These are phyloP conservation scores for Clivina fossor DNA, from an alignment of 2,888 invertebrate species.

Conservation along the genomic window DNA sequence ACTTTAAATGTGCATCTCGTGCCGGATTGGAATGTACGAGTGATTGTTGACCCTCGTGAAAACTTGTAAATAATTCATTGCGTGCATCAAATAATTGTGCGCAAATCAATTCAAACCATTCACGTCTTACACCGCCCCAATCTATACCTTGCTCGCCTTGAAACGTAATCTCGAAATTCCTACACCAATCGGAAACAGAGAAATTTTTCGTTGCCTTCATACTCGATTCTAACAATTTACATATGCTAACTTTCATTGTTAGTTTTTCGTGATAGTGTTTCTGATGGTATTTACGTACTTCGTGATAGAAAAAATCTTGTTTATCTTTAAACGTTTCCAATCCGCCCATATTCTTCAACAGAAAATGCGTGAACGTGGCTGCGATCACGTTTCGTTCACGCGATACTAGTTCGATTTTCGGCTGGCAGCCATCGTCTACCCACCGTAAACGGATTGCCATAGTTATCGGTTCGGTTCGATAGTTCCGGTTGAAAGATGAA, in stretches of 20 bases:
- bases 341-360: constrained; percentile 91
- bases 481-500: constrained; percentile 65
- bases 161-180: constrained; percentile 90
- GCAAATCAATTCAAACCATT: constrained; percentile 93
- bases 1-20: constrained; percentile 73
- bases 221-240: constrained; percentile 78
- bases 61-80: constrained; percentile 79
- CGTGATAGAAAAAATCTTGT: constrained; percentile 70
- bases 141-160: constrained; percentile 96
- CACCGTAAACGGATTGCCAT: constrained; percentile 71
- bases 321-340: constrained; percentile 91
- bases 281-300: constrained; percentile 79
- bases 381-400: constrained; percentile 88
- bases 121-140: constrained; percentile 90
- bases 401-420: constrained; percentile 78
- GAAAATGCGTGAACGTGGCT: constrained; percentile 88
- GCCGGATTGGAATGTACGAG: constrained; percentile 87
- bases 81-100: constrained; percentile 83
- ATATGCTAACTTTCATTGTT: constrained; percentile 76
- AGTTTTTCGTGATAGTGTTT: constrained; percentile 86
- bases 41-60: constrained; percentile 83
- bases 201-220: constrained; percentile 86
- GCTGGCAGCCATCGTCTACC: constrained; percentile 91
- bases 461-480: constrained; percentile 57
- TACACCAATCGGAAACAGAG: constrained; percentile 89